Evolutionary conservation across 2,888 invertebrate species (phyloP).

Genomic region (Griposia aprilina): DNA sequence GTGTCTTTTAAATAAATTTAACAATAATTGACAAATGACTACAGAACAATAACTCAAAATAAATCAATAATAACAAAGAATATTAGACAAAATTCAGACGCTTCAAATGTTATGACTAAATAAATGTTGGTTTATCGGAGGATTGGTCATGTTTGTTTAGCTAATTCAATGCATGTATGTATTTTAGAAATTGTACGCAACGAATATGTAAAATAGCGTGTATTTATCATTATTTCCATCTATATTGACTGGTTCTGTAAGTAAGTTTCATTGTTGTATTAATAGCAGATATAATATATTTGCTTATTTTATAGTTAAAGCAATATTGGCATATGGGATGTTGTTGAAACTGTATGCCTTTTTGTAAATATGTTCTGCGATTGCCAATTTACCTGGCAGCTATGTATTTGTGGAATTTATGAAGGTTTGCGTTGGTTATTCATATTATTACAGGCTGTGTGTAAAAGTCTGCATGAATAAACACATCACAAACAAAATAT

Average conservation of each 20-base stretch:
- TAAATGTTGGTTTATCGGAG: conserved; percentile 25
- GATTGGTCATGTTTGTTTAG: conserved; percentile 14
- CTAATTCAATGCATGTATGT: conserved; percentile 23
- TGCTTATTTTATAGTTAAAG: conserved; percentile 2
- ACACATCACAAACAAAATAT: background rate
- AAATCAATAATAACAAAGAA: background rate
- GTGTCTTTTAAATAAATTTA: background rate
- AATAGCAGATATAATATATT: background rate
- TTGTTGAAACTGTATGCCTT: background rate
- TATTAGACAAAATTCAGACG: background rate
- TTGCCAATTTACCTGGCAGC: conserved; percentile 1
- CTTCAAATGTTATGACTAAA: conserved; percentile 19
- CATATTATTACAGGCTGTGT: background rate
- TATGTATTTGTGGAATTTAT: background rate
- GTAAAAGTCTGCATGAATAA: background rate
- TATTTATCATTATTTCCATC: conserved; percentile 17
- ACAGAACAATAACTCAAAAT: background rate
- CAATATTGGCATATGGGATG: conserved; percentile 15
- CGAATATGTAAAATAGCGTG: background rate
- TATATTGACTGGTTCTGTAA: background rate
- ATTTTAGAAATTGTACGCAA: conserved; percentile 21
- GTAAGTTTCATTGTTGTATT: background rate
- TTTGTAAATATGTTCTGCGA: background rate
- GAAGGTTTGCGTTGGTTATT: conserved; percentile 7
- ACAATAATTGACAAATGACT: background rate